These are phyloP conservation scores for Dicaeum eximium DNA, from an alignment of 2,113 vertebrate species.

Conservation along the genomic window DNA sequence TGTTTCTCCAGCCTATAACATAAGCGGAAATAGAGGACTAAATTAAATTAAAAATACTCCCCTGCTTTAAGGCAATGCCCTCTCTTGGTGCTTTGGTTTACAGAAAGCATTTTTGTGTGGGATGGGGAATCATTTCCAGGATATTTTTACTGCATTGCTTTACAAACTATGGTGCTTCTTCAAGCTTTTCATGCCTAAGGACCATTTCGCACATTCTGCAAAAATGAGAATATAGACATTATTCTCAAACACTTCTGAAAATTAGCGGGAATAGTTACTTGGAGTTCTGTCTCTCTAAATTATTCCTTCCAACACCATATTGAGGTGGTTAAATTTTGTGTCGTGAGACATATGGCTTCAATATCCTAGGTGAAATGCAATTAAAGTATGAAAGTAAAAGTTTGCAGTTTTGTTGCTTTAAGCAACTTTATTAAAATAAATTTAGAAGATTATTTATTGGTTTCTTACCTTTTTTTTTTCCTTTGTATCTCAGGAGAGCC, in stretches of 20 bases:
- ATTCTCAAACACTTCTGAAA: not conserved
- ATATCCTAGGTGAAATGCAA: not conserved
- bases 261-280: not conserved
- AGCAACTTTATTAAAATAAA: not conserved
- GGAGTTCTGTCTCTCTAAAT: not conserved
- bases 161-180: not conserved
- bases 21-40: not conserved
- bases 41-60: not conserved
- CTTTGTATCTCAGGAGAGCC: not conserved
- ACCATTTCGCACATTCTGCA: not conserved
- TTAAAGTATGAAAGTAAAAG: not conserved
- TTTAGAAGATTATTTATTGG: not conserved
- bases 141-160: not conserved
- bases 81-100: not conserved
- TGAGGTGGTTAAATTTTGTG: not conserved
- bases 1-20: not conserved
- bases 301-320: not conserved
- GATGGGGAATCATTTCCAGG: not conserved
- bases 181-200: not conserved
- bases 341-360: not conserved
- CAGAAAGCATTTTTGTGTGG: not conserved
- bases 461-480: not conserved
- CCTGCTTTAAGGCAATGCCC: not conserved
- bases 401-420: not conserved
- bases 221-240: not conserved